These are phyloP conservation scores for Calyptommatus sinebrachiatus DNA, from an alignment of 2,113 vertebrate genomes.

Conservation along the genomic window DNA sequence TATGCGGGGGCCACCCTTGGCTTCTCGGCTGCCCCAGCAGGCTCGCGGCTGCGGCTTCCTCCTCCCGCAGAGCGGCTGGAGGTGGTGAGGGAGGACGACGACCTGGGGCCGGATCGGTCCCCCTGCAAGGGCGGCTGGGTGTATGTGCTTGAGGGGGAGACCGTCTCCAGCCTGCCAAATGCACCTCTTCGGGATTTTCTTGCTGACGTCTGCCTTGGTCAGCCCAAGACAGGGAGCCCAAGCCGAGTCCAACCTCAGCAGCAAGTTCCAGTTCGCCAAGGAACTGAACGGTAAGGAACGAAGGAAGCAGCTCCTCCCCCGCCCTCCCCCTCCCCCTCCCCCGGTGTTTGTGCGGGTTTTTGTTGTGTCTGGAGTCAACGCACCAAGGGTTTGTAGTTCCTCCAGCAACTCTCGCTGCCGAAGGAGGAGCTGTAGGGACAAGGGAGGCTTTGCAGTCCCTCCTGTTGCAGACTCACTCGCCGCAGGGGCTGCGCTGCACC, in stretches of 20 bases:
- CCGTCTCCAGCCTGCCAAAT: constrained; percentile 85
- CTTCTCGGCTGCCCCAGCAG: constrained; percentile 79
- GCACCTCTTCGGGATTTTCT: constrained; percentile 89
- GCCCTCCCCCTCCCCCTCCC: no score
- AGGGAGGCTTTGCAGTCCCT: constrained; percentile 11
- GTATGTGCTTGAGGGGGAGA: constrained; percentile 46
- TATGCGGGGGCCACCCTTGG: constrained; percentile 88
- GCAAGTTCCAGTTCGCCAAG: constrained; percentile 87
- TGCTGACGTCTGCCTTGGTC: constrained; percentile 86
- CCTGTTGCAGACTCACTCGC: background rate
- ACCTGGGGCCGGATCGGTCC: constrained; percentile 52
- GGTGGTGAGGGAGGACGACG: constrained; percentile 83
- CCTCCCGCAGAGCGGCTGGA: constrained; percentile 77
- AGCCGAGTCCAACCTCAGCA: constrained; percentile 86
- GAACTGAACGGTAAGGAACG: constrained; percentile 88
- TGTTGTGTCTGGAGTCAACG: constrained; percentile 2
- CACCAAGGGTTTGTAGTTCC: background rate
- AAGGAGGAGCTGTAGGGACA: constrained; percentile 4
- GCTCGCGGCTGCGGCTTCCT: constrained; percentile 71
- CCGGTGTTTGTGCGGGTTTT: background rate
- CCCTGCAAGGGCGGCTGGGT: constrained; percentile 62
- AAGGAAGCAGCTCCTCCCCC: background rate
- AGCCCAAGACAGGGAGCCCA: constrained; percentile 80
- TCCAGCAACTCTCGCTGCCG: constrained; percentile 4
- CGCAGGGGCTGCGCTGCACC: constrained; percentile 29